Percentiles rank a stretch among this genome's conserved stretches.
Evolutionary conservation across 2,888 invertebrate genomes (phyloP).

Genomic region (Metallyticus violacea): DNA sequence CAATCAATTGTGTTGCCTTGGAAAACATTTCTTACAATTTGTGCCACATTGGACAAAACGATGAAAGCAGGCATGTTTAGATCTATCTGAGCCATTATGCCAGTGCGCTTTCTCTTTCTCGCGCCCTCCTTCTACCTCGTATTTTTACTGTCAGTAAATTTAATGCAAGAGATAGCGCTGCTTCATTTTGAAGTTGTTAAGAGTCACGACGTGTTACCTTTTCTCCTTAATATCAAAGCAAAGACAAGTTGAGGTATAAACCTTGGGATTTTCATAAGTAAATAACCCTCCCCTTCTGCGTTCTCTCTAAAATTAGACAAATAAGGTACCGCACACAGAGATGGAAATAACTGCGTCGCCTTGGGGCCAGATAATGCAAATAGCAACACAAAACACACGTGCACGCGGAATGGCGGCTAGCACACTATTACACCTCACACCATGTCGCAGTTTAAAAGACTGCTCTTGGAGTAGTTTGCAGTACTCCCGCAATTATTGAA

Average conservation of each 20-base stretch:
- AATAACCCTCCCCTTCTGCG: background rate
- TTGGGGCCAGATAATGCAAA: background rate
- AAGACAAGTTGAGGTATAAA: background rate
- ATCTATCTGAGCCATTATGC: background rate
- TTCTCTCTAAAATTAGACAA: background rate
- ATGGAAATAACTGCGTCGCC: background rate
- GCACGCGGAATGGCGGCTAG: background rate
- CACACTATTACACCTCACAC: background rate
- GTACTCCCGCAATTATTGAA: too few relatives aligned
- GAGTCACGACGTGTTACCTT: background rate
- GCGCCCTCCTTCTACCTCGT: background rate
- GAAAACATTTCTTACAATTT: too few relatives aligned
- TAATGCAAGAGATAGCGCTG: background rate
- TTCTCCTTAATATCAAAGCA: background rate
- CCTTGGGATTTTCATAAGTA: background rate
- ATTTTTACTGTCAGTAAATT: background rate
- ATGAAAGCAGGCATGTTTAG: background rate
- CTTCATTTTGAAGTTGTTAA: background rate
- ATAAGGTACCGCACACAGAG: background rate
- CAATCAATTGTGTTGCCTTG: too few relatives aligned
- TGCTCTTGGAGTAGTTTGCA: too few relatives aligned
- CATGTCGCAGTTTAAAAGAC: too few relatives aligned
- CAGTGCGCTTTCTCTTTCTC: background rate
- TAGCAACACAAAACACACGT: background rate
- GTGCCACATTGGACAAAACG: too few relatives aligned